These are phyloP conservation scores for Zaprionus taronus DNA, from an alignment of 1,140 invertebrate genomes.

Conservation along the genomic window DNA sequence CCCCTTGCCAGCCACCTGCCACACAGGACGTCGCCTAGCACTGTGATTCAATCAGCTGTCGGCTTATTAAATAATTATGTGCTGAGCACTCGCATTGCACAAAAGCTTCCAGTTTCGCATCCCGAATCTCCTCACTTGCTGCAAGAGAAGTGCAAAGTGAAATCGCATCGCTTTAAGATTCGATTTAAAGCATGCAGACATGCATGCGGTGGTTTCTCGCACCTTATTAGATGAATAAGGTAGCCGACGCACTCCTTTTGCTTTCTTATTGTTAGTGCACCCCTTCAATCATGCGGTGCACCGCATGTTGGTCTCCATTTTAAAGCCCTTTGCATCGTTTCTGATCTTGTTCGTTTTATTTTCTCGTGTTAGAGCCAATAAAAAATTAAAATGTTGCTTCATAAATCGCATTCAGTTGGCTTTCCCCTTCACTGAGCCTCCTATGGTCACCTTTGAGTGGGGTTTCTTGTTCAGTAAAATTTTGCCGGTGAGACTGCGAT, in stretches of 20 bases:
- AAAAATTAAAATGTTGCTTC: neutral
- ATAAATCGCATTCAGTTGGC: neutral
- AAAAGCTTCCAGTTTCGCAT: constrained; percentile 15
- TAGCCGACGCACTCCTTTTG: no score
- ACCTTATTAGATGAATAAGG: no score
- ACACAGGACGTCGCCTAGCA: neutral
- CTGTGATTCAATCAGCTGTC: constrained; percentile 71
- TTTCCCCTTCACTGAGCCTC: neutral
- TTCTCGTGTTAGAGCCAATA: neutral
- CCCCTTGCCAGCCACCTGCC: neutral
- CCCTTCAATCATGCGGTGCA: no score
- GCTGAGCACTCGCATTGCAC: constrained; percentile 45
- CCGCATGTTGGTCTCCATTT: no score
- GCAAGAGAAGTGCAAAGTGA: neutral
- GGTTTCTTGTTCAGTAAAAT: neutral
- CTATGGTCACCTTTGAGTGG: neutral
- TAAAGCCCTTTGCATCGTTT: neutral
- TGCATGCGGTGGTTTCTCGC: no score
- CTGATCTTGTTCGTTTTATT: neutral
- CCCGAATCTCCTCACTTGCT: neutral
- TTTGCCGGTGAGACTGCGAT: constrained; percentile 3
- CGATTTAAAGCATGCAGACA: neutral
- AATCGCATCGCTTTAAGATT: neutral
- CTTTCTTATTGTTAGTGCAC: no score
- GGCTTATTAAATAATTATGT: constrained; percentile 80